phyloP scores from a whole-genome alignment of 2,113 vertebrate species.

The Corythoichthys haematopterus region DNA sequence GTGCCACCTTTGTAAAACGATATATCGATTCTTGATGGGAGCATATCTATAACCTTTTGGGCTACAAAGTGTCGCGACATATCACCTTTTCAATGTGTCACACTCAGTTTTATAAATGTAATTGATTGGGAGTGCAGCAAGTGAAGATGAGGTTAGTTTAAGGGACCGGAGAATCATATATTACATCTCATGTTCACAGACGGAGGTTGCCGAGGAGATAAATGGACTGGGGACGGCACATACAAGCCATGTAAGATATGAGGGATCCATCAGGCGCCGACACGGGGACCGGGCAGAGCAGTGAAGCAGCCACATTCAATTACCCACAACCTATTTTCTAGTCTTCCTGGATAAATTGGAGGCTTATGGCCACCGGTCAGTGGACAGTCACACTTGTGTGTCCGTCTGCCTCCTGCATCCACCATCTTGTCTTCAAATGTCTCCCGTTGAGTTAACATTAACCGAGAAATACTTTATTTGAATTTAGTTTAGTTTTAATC shows the following conservation, averaged over 20 bases:
- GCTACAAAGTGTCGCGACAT: no score
- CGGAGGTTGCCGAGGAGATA: slow-evolving; percentile 12
- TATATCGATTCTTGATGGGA: no score
- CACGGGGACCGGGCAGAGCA: slow-evolving; percentile 2
- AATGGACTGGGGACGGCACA: slow-evolving; percentile 11
- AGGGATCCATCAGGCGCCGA: neutral
- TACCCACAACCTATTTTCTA: slow-evolving; percentile 23
- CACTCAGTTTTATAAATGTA: neutral
- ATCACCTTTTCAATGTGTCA: no score
- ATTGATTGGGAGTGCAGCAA: neutral
- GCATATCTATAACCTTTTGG: no score
- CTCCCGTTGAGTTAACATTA: neutral
- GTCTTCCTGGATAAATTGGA: slow-evolving; percentile 22
- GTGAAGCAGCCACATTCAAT: slow-evolving; percentile 32
- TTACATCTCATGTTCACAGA: neutral
- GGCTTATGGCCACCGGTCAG: slow-evolving; percentile 31
- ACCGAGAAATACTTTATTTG: neutral
- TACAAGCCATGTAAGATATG: slow-evolving; percentile 6
- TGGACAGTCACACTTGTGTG: neutral
- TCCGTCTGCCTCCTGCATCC: neutral
- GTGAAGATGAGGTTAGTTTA: neutral
- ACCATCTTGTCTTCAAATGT: neutral
- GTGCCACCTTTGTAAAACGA: no score
- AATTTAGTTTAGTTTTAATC: neutral
- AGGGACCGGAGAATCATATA: neutral